Percentiles rank a stretch among this genome's conserved stretches.
Evolutionary conservation across 2,113 vertebrate species (phyloP).

Genomic region (Heloderma charlesbogerti): DNA sequence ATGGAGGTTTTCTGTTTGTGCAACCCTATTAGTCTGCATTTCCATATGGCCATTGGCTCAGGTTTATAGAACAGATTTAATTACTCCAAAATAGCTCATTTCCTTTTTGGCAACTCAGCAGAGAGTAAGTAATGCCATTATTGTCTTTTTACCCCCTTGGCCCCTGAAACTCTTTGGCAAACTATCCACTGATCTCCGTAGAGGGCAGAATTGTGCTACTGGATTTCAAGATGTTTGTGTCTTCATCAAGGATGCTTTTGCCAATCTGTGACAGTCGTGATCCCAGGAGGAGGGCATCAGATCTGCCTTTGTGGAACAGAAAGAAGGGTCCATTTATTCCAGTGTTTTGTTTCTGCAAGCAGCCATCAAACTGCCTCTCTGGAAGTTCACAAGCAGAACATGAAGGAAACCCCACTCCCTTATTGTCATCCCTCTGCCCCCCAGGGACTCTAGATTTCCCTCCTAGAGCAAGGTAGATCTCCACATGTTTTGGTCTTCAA

Average conservation of each 20-base stretch:
- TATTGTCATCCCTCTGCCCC: not conserved
- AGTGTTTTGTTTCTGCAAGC: not conserved
- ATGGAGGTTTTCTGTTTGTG: not conserved
- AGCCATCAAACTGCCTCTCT: not conserved
- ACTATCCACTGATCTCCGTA: not conserved
- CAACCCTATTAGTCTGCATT: fast-evolving
- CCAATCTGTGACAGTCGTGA: not conserved
- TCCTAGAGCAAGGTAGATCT: too few species aligned
- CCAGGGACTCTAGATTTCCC: too few species aligned
- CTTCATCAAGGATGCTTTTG: not conserved
- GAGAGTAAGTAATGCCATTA: not conserved
- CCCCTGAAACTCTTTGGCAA: not conserved
- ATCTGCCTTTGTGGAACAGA: too few species aligned
- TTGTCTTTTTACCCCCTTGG: too few species aligned
- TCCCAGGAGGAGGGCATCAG: not conserved
- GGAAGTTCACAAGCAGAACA: not conserved
- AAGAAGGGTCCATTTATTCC: not conserved
- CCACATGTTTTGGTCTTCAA: too few species aligned
- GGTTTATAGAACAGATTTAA: not conserved
- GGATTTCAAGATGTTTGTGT: not conserved
- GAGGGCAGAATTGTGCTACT: slow-evolving; percentile 1
- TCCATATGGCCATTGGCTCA: not conserved
- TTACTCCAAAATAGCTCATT: not conserved
- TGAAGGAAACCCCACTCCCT: not conserved
- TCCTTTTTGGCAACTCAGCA: not conserved